Conservation (phyloP, 2,888 invertebrate genomes). For the Entomobrya multifasciata region DNA sequence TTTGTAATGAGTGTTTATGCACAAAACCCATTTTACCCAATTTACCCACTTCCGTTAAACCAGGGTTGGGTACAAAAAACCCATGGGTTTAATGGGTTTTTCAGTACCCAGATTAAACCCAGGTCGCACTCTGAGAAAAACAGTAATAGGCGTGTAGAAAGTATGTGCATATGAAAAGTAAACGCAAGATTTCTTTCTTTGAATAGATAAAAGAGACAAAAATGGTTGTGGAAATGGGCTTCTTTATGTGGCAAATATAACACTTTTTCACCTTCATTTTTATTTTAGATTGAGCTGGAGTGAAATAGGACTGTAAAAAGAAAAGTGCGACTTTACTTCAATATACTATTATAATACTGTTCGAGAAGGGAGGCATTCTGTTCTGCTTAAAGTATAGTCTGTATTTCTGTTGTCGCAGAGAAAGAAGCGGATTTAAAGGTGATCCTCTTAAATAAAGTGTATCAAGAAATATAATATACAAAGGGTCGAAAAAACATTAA, state of each 20-base stretch:
- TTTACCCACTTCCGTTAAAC: too few species aligned
- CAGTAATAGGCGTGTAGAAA: slow-evolving; percentile 7
- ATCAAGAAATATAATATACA: slow-evolving; percentile 5
- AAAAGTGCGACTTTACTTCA: neutral
- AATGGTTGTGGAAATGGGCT: slow-evolving; percentile 51
- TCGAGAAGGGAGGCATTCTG: neutral
- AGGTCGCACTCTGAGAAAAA: too few species aligned
- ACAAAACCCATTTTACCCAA: too few species aligned
- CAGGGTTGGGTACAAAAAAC: too few species aligned
- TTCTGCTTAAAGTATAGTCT: neutral
- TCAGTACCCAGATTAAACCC: too few species aligned
- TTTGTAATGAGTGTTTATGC: too few species aligned
- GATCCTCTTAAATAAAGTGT: slow-evolving; percentile 58
- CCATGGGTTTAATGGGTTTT: too few species aligned
- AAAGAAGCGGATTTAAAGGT: slow-evolving; percentile 71
- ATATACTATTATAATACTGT: neutral
- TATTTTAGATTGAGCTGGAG: slow-evolving; percentile 47
- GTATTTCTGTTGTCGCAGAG: slow-evolving; percentile 42
- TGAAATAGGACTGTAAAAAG: neutral
- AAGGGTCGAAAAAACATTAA: neutral
- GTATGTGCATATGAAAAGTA: slow-evolving; percentile 64
- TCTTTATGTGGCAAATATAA: slow-evolving; percentile 55
- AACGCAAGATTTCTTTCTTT: slow-evolving; percentile 61
- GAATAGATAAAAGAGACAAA: slow-evolving; percentile 50
- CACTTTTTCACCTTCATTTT: slow-evolving; percentile 18